Evolutionary conservation across 2,113 vertebrate genomes (phyloP).

Genomic region (Sorex araneus): DNA sequence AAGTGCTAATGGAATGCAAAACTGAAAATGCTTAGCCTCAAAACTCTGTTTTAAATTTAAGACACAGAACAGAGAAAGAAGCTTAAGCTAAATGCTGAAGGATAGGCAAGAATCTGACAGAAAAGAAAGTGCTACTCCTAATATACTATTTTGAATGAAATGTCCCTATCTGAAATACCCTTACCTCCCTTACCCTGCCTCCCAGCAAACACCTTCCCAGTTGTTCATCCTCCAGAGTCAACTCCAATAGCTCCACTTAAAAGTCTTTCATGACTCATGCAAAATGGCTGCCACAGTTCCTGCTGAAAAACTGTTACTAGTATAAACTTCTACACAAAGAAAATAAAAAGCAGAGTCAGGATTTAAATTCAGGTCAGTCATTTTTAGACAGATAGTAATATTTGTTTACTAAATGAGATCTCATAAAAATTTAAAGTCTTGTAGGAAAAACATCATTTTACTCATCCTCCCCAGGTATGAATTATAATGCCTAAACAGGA

Average conservation of each 20-base stretch:
- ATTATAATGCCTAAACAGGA: neutral
- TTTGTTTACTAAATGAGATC: no score
- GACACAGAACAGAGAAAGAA: neutral
- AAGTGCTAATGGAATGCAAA: conserved; percentile 34
- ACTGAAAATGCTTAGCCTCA: conserved; percentile 18
- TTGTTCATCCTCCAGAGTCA: neutral
- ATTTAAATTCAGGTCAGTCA: no score
- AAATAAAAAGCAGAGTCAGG: no score
- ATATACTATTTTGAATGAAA: neutral
- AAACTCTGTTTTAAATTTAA: conserved; percentile 9
- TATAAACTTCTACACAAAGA: neutral
- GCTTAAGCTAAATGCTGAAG: neutral
- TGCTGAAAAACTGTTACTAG: neutral
- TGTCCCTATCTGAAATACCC: neutral
- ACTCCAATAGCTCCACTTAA: neutral
- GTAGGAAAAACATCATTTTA: conserved; percentile 33
- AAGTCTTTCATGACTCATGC: conserved; percentile 12
- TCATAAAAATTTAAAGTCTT: conserved; percentile 3
- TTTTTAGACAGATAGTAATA: no score
- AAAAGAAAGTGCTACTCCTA: neutral
- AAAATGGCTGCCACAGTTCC: conserved; percentile 11
- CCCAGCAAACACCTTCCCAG: neutral
- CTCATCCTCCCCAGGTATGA: neutral
- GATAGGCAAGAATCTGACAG: neutral
- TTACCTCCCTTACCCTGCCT: neutral